Conservation (phyloP, 2,113 vertebrate genomes). For the Illadopsis cleaveri region DNA sequence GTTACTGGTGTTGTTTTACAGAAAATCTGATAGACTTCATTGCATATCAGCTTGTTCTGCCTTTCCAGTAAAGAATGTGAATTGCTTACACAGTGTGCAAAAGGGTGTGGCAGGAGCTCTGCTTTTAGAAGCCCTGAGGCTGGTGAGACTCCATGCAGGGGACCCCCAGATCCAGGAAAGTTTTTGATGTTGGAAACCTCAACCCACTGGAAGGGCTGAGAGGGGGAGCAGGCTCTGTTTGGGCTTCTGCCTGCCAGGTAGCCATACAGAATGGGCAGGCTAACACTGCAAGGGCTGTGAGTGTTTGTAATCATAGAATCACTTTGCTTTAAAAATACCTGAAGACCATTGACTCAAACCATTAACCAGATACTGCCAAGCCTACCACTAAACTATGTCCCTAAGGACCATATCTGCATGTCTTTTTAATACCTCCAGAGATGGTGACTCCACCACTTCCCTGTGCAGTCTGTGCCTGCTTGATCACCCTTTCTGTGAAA, state of each 20-base stretch:
- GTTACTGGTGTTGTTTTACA: not conserved
- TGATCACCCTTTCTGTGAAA: accelerated
- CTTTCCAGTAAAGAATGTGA: conserved; percentile 2
- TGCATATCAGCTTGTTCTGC: not conserved
- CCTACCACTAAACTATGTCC: not conserved
- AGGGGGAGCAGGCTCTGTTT: not conserved
- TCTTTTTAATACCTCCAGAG: not conserved
- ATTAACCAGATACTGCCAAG: not conserved
- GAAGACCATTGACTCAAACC: not conserved
- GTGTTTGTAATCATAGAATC: not conserved
- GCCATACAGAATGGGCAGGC: not conserved
- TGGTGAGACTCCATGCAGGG: not conserved
- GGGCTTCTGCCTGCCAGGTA: not conserved
- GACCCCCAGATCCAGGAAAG: not conserved
- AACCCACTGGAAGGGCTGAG: not conserved
- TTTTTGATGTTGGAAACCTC: not conserved
- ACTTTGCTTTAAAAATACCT: not conserved
- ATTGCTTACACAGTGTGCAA: not conserved
- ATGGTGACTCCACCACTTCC: not conserved
- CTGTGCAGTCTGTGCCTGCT: not conserved
- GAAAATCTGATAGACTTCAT: not conserved
- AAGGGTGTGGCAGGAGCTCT: not conserved
- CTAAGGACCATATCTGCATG: accelerated
- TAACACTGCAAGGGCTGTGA: not conserved
- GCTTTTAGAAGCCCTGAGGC: not conserved